phyloP scores from a whole-genome alignment of 2,888 invertebrate species.

The Dicyrtomina minuta region DNA sequence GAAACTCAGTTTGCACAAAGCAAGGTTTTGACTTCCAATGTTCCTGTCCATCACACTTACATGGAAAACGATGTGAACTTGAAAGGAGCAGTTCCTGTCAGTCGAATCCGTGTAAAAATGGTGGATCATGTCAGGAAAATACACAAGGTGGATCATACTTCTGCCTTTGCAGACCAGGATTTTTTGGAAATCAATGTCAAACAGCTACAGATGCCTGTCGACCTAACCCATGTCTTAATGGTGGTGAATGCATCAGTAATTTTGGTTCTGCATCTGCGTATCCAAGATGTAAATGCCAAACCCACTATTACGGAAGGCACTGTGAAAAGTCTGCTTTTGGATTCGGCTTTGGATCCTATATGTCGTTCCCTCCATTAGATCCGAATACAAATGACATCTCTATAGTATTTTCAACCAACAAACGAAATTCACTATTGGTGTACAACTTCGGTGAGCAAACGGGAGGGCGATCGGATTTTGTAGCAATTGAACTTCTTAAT shows the following conservation, averaged over 20 bases:
- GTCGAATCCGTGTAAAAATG: conserved; percentile 83
- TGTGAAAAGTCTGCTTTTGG: conserved; percentile 89
- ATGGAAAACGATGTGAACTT: conserved; percentile 80
- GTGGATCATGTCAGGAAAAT: conserved; percentile 86
- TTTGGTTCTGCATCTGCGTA: conserved; percentile 85
- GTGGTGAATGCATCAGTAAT: conserved; percentile 69
- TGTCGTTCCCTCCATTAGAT: conserved; percentile 83
- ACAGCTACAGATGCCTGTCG: conserved; percentile 81
- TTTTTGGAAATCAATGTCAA: conserved; percentile 87
- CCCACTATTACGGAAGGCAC: conserved; percentile 81
- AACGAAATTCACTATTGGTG: conserved; percentile 79
- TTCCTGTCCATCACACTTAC: conserved; percentile 72
- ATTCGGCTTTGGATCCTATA: conserved; percentile 83
- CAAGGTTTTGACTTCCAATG: conserved; percentile 83
- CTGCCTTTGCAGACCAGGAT: conserved; percentile 87
- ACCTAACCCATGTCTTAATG: conserved; percentile 80
- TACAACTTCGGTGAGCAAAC: conserved; percentile 88
- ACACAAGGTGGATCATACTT: conserved; percentile 85
- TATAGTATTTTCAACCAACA: conserved; percentile 85
- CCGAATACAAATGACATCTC: conserved; percentile 88
- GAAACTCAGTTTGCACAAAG: conserved; percentile 75
- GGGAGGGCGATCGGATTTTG: conserved; percentile 86
- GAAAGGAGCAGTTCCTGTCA: conserved; percentile 83
- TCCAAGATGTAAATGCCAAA: conserved; percentile 73
- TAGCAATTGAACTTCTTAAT: conserved; percentile 82